Evolutionary conservation across 2,113 vertebrate species (phyloP).

Genomic region (Corythaixoides concolor): DNA sequence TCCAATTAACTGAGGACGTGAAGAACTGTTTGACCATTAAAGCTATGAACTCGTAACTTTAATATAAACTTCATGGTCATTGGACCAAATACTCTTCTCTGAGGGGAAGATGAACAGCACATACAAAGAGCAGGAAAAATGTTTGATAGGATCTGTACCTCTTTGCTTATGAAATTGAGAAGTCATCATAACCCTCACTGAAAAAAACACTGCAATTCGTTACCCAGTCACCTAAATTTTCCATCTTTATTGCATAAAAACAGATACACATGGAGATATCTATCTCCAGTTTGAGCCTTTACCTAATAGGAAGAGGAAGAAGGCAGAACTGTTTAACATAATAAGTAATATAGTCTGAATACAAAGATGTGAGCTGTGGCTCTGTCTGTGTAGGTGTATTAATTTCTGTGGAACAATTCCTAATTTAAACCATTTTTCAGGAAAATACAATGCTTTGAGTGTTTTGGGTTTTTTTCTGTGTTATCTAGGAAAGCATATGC

Average conservation of each 20-base stretch:
- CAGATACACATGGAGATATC: not conserved
- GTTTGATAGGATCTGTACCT: not conserved
- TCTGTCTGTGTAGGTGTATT: not conserved
- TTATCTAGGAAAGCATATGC: not conserved
- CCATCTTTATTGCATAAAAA: not conserved
- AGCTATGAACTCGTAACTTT: not conserved
- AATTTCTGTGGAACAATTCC: not conserved
- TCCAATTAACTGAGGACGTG: not conserved
- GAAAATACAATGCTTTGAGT: not conserved
- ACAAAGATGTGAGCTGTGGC: not conserved
- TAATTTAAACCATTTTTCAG: not conserved
- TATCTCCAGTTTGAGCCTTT: not conserved
- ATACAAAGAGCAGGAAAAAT: not conserved
- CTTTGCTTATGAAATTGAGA: not conserved
- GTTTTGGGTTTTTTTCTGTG: not conserved
- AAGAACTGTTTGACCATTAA: not conserved
- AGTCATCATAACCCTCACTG: not conserved
- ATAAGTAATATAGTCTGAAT: not conserved
- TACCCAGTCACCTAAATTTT: not conserved
- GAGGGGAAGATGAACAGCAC: not conserved
- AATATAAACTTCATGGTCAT: not conserved
- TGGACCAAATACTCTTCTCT: not conserved
- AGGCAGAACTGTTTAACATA: not conserved
- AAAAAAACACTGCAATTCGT: not conserved
- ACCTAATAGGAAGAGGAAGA: not conserved